Evolutionary conservation across 2,888 invertebrate genomes (phyloP).

Genomic region (Diaprepes abbreviatus): DNA sequence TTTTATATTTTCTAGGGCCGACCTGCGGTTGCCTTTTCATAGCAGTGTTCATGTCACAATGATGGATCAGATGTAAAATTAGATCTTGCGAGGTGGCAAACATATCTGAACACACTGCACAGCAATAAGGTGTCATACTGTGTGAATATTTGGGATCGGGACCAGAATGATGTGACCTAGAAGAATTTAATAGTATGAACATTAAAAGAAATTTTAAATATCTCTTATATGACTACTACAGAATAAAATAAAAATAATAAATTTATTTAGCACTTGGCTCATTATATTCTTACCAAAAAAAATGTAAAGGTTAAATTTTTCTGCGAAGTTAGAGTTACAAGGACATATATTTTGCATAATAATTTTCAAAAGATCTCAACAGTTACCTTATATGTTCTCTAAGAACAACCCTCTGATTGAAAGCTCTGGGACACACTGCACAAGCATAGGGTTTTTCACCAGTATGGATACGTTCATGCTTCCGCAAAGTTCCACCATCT

Average conservation of each 20-base stretch:
- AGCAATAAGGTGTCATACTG: constrained; percentile 76
- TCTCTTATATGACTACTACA: no score
- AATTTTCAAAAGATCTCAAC: no score
- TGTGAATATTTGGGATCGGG: constrained; percentile 79
- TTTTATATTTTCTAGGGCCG: constrained; percentile 81
- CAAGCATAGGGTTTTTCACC: constrained; percentile 86
- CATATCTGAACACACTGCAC: constrained; percentile 82
- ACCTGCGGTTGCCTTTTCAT: constrained; percentile 84
- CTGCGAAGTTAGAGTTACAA: no score
- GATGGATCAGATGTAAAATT: constrained; percentile 86
- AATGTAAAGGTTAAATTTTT: no score
- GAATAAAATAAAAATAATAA: no score
- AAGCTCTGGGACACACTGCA: constrained; percentile 88
- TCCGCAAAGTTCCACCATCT: constrained; percentile 87
- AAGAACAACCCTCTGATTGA: constrained; percentile 88
- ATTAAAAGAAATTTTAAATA: no score
- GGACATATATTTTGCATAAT: no score
- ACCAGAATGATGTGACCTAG: constrained; percentile 83
- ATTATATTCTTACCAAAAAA: no score
- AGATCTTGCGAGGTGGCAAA: constrained; percentile 81
- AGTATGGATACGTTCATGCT: constrained; percentile 89
- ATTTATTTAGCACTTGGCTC: no score
- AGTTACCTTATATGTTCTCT: constrained; percentile 84
- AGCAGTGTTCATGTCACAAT: constrained; percentile 88
- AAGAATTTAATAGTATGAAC: no score